Base-by-base conservation (phyloP, 2,888 invertebrate genomes). In the Lycocerus yunnanus region DNA sequence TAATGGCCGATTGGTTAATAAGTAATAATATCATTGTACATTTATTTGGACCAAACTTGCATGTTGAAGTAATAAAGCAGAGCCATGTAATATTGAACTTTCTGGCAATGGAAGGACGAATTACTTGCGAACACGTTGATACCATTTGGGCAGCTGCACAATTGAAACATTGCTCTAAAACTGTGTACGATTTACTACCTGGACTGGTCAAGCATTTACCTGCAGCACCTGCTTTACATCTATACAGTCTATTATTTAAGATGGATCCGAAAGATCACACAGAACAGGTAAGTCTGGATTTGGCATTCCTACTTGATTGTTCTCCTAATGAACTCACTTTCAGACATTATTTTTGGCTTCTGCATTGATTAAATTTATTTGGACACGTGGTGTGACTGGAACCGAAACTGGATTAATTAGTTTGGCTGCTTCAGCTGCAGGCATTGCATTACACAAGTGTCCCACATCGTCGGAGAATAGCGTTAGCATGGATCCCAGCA, bases 21-120 rank as follows among this genome's bases (percentile, higher is more conserved):
- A 92, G 91, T 79, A 95, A 96, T 86, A 95, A 94, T 85, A 96
- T 98, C 77, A 95, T 97, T 80, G 94, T 96, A 82, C 97, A 97
- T 85, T 92, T 98, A 74, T 98, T 97, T 88, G 97, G 98, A n/a
- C 98, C 98, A 24, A 98, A 98, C 89, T 90, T 97, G 80, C 98
- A 98, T 88, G 97, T 97, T 59, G 98, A 98, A 91, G 92, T 97
- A 13, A 96, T 98, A 77, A 98, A 98, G 85, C 97, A 97, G 86
- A 96, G 97, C 79, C 97, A 97, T 87, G 93, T 97, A 82, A 94
- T 97, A 78, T 88, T 97, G 67, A 97, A 96, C 86, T 97, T 97
- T 86, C 89, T 98, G 77, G 97, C 97, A 0, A 94, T 97, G 87
- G 97, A 97, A 87, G 95, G 95, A 59, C 92, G 95, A 80, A 94